These are phyloP conservation scores for Cecropterus lyciades DNA, from an alignment of 1,140 invertebrate genomes.

Conservation along the genomic window DNA sequence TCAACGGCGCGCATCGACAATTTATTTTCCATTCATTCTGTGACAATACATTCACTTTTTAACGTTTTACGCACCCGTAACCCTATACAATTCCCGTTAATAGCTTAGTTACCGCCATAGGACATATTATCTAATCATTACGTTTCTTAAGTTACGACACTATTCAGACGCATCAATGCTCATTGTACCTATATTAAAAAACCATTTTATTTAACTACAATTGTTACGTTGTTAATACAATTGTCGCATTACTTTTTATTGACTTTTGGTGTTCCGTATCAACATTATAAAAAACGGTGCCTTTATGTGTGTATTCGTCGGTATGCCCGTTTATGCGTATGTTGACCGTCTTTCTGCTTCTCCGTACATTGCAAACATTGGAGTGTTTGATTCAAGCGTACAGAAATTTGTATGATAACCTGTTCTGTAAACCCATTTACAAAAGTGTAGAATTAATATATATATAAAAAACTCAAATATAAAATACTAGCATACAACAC, in stretches of 20 bases:
- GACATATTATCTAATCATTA: conserved; percentile 32
- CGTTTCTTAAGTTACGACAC: conserved; percentile 31
- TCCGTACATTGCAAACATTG: too few relatives aligned
- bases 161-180: conserved; percentile 24
- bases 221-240: conserved; percentile 22
- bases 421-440: too few relatives aligned
- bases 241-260: conserved; percentile 7
- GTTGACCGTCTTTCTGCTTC: too few relatives aligned
- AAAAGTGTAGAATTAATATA: too few relatives aligned
- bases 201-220: conserved; percentile 15
- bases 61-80: conserved; percentile 22
- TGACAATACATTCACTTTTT: conserved; percentile 8
- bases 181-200: conserved; percentile 27
- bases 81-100: conserved; percentile 20
- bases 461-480: too few relatives aligned
- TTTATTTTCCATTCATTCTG: conserved; percentile 9
- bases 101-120: conserved; percentile 19
- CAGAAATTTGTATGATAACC: too few relatives aligned
- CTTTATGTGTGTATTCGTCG: too few relatives aligned
- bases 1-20: neutral
- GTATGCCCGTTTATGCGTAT: too few relatives aligned
- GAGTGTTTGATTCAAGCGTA: too few relatives aligned
- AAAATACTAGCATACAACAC: too few relatives aligned
- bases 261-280: neutral
- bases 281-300: too few relatives aligned